phyloP scores from a whole-genome alignment of 2,888 invertebrate species.

The Asteroscopus sphinx region DNA sequence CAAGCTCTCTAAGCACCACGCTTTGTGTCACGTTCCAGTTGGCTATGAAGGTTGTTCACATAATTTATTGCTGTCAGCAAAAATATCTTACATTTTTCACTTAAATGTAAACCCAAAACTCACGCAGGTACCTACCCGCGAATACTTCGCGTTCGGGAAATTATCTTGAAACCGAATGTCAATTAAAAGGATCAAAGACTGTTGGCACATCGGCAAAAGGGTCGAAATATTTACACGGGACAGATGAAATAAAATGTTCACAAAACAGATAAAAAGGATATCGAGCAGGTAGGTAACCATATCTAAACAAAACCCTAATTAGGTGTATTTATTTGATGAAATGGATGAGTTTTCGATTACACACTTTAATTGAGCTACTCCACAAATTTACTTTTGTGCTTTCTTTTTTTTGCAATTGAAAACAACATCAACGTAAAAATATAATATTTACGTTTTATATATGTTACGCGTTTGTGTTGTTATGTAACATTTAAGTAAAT shows the following conservation, averaged over 20 bases:
- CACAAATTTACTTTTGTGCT: slow-evolving; percentile 1
- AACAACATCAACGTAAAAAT: not conserved
- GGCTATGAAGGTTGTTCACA: slow-evolving; percentile 11
- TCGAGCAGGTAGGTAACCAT: slow-evolving; percentile 42
- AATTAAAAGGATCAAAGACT: slow-evolving; percentile 75
- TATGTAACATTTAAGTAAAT: too few species aligned
- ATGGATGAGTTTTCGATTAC: slow-evolving; percentile 20
- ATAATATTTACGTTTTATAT: too few species aligned
- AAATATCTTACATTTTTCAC: slow-evolving; percentile 30
- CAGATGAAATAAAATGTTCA: slow-evolving; percentile 62
- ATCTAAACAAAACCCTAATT: slow-evolving; percentile 50
- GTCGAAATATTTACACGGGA: slow-evolving; percentile 67
- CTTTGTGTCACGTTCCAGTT: slow-evolving; percentile 30
- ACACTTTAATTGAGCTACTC: slow-evolving; percentile 9
- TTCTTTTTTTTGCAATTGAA: not conserved
- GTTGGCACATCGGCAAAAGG: slow-evolving; percentile 66
- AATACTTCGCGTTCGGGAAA: slow-evolving; percentile 50
- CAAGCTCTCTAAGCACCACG: slow-evolving; percentile 17
- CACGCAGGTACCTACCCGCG: slow-evolving; percentile 8
- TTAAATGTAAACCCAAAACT: slow-evolving; percentile 17
- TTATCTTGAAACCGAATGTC: slow-evolving; percentile 68
- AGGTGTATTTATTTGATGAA: slow-evolving; percentile 36
- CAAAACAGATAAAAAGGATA: slow-evolving; percentile 60
- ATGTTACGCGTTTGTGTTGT: too few species aligned
- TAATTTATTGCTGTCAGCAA: slow-evolving; percentile 22